phyloP scores from a whole-genome alignment of 2,888 invertebrate genomes.

The Troides oblongomaculatus region DNA sequence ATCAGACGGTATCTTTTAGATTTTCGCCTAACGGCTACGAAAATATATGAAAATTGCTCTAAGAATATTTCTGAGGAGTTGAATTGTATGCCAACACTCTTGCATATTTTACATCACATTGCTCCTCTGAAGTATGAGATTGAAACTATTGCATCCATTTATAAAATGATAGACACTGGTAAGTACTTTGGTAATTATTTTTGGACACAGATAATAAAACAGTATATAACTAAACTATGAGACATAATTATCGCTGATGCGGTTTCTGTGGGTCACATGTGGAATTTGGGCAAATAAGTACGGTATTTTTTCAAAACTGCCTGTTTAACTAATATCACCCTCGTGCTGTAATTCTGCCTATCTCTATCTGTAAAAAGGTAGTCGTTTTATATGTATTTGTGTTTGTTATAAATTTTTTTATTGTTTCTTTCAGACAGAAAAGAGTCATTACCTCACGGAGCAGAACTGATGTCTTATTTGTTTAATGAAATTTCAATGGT shows the following conservation, averaged over 20 bases:
- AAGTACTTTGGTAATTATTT: slow-evolving; percentile 18
- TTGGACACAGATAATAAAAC: not conserved
- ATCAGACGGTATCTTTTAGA: slow-evolving; percentile 80
- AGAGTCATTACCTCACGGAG: slow-evolving; percentile 67
- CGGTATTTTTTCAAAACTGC: too few relatives aligned
- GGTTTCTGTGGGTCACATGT: too few relatives aligned
- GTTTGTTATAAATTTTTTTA: not conserved
- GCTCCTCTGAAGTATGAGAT: slow-evolving; percentile 76
- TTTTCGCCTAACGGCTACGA: slow-evolving; percentile 76
- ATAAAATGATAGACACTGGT: slow-evolving; percentile 72
- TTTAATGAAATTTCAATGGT: slow-evolving; percentile 82
- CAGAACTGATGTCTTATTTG: slow-evolving; percentile 82
- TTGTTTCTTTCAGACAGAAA: slow-evolving; percentile 45
- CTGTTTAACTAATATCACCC: too few relatives aligned
- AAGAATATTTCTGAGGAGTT: slow-evolving; percentile 42
- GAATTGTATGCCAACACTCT: slow-evolving; percentile 64
- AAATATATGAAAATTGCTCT: slow-evolving; percentile 58
- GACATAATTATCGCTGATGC: too few relatives aligned
- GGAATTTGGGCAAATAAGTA: too few relatives aligned
- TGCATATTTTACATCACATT: slow-evolving; percentile 66
- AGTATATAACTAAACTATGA: too few relatives aligned
- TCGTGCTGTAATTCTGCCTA: too few relatives aligned
- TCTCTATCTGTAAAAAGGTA: too few relatives aligned
- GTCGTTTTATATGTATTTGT: too few relatives aligned
- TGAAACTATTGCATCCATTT: slow-evolving; percentile 76